A percentile compares a stretch with the other conserved stretches of the same genome.
Conservation (phyloP, 2,888 invertebrate genomes). For the Gastracanthus pulcherrimus region DNA sequence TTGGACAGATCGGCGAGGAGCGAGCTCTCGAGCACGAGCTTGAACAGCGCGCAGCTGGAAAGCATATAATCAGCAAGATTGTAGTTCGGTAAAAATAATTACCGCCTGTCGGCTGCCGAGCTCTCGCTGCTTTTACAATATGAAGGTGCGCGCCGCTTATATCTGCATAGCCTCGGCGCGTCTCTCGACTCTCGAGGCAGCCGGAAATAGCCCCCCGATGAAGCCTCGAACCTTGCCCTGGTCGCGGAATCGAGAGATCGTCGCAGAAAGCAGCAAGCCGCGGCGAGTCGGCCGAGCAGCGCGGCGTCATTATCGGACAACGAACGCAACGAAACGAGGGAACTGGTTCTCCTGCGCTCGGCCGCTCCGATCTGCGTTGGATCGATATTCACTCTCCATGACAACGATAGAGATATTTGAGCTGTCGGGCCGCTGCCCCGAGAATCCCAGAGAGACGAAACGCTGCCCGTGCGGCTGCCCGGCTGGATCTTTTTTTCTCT, state of each 20-base stretch:
- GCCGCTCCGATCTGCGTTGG: constrained; percentile 52
- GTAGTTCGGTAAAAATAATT: constrained; percentile 76
- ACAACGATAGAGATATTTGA: constrained; percentile 73
- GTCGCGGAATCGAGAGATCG: constrained; percentile 48
- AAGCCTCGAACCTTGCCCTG: no score
- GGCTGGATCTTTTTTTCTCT: neutral
- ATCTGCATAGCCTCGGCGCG: constrained; percentile 1
- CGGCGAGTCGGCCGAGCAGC: neutral
- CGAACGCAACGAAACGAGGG: constrained; percentile 77
- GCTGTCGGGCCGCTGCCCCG: constrained; percentile 58
- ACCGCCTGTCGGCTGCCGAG: constrained; percentile 67
- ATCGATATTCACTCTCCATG: no score
- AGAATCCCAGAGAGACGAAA: constrained; percentile 70
- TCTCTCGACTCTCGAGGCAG: no score
- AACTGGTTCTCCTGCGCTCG: constrained; percentile 74
- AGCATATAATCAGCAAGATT: constrained; percentile 73
- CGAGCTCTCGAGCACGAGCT: neutral
- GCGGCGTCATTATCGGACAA: constrained; percentile 77
- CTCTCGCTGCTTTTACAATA: neutral
- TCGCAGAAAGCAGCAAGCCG: neutral
- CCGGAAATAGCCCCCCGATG: no score
- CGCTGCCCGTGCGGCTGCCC: no score
- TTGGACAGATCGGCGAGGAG: neutral
- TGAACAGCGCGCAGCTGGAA: constrained; percentile 63
- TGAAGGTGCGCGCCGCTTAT: neutral